Base-by-base conservation (phyloP, 2,888 invertebrate species). In the Phyto melanocephala region DNA sequence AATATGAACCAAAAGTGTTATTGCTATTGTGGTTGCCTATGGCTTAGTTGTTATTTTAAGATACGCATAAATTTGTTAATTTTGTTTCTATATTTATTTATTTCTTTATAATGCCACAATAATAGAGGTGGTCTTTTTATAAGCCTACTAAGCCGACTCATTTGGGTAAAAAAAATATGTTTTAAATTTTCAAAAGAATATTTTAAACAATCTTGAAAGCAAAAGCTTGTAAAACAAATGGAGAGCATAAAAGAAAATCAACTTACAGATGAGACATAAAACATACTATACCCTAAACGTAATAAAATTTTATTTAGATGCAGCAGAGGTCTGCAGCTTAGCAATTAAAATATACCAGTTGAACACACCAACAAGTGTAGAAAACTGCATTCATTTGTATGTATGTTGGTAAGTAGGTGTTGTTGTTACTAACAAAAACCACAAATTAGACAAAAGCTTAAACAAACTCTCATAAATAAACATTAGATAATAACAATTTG, bases 241-340 rank as follows among this genome's bases (percentile, higher is more conserved):
- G 24, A 45, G 1, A 35, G 13, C 15, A 45, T 11, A 63, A 45
- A 15, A 15, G 13, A 37, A 67, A 67, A 67, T 33, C 65, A 7
- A 35, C 65, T 50, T 50, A 67, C 22, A 67, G 50, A 6, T 35
- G 37, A n/a, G n/a, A 52, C 65, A 37, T 50, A 67, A 50, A n/a
- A 10, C 33, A 47, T 33, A n/a, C 47, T 47, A 65, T 11, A 47
- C 17, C 20, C 47, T 35, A 42, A 62, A 62, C 24, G 24, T 0
- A 28, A 28, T 28, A 28, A 28, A 28, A 5, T 3, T 28, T 3
- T 3, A 3, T 28, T 3, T 28, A 28, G 28, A 28, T 28, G 6
- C 28, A 3, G 6, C 28, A 28, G 28, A 28, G n/a, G n/a, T n/a
- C 40, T 2, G 40, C 11, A 35, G 10, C 35, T 11, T 35, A 35